Conservation (phyloP, 2,113 vertebrate genomes). For the Cochlearius cochlearius region DNA sequence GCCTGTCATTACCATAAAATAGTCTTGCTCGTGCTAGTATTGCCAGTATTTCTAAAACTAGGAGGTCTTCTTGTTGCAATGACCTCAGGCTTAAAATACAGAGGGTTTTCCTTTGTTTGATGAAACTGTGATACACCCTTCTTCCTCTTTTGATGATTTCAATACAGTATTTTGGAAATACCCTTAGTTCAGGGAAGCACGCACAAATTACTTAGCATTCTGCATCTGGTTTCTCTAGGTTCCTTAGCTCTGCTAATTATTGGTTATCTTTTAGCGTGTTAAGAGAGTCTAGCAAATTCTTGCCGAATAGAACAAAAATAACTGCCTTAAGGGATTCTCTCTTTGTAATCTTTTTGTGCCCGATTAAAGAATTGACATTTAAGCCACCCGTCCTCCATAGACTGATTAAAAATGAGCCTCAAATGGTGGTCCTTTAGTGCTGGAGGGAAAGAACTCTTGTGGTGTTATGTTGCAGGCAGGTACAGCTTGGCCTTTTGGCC, state of each 20-base stretch:
- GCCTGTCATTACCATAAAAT: accelerated
- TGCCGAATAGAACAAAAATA: not conserved
- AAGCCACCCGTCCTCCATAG: not conserved
- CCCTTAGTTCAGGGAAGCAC: not conserved
- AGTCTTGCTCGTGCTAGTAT: not conserved
- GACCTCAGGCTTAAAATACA: not conserved
- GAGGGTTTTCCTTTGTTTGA: constrained; percentile 12
- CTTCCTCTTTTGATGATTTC: constrained; percentile 54
- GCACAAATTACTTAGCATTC: not conserved
- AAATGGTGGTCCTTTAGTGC: not conserved
- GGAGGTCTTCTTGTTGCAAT: not conserved
- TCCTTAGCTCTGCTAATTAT: not conserved
- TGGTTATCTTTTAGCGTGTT: not conserved
- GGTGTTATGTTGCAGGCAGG: not conserved
- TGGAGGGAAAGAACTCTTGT: not conserved
- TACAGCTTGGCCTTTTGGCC: not conserved
- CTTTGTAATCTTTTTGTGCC: constrained; percentile 1
- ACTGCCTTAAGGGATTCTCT: not conserved
- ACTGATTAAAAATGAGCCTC: not conserved
- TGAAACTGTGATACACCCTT: not conserved
- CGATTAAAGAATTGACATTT: not conserved
- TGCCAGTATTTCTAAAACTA: not conserved
- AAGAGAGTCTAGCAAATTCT: not conserved
- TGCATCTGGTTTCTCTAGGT: not conserved
- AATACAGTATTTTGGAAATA: constrained; percentile 12